Conservation (phyloP, 2,113 vertebrate species). For the Salminus brasiliensis region DNA sequence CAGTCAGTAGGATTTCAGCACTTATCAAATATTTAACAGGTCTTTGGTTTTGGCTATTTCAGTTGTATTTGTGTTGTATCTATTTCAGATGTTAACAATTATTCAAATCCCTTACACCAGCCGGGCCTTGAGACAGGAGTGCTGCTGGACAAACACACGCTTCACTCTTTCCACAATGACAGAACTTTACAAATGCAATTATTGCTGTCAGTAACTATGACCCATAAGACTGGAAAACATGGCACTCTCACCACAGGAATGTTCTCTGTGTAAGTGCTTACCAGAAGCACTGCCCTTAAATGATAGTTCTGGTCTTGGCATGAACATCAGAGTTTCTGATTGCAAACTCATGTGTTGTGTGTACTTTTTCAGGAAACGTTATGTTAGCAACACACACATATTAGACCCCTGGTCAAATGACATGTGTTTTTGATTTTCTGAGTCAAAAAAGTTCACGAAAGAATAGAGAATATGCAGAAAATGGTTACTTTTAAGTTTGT, state of each 20-base stretch:
- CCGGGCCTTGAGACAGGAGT: background rate
- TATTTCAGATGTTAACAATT: background rate
- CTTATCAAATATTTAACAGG: background rate
- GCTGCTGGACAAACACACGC: background rate
- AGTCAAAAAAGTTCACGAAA: too few relatives aligned
- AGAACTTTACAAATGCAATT: conserved; percentile 71
- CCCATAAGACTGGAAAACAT: conserved; percentile 65
- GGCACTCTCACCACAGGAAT: conserved; percentile 44
- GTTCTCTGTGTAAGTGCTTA: conserved; percentile 60
- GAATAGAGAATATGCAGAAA: too few relatives aligned
- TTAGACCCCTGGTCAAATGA: too few relatives aligned
- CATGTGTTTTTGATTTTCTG: too few relatives aligned
- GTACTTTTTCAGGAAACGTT: background rate
- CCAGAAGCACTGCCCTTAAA: conserved; percentile 72
- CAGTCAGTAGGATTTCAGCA: background rate
- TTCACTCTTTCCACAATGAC: conserved; percentile 54
- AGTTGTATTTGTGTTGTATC: background rate
- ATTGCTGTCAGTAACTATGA: conserved; percentile 69
- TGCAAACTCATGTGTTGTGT: background rate
- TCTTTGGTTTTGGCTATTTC: background rate
- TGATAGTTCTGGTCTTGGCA: conserved; percentile 52
- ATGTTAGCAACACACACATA: background rate
- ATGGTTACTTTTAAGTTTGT: too few relatives aligned
- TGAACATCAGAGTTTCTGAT: background rate
- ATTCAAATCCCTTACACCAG: background rate